A percentile compares a stretch with the other conserved stretches of the same genome.
Conservation (phyloP, 2,888 invertebrate genomes). For the Rhogogaster chlorosoma region DNA sequence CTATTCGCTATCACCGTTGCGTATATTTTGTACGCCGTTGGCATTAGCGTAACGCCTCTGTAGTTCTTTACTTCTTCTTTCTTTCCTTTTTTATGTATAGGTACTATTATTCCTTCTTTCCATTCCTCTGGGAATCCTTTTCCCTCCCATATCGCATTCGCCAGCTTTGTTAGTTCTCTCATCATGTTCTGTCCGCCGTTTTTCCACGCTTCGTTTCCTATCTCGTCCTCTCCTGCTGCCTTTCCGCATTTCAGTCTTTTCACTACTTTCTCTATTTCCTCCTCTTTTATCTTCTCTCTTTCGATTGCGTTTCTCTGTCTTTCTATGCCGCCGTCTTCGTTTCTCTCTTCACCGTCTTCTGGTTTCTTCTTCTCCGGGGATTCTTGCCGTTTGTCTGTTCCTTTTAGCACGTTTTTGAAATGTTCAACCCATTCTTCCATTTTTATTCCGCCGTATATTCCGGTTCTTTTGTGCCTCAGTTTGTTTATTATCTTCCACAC, state of each 20-base stretch:
- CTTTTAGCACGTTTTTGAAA: conserved; percentile 43
- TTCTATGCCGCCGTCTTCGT: too few relatives aligned
- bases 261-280: not conserved
- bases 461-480: not conserved
- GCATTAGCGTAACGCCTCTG: not conserved
- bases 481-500: not conserved
- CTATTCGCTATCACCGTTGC: conserved; percentile 28
- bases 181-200: not conserved
- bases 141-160: not conserved
- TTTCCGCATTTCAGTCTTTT: not conserved
- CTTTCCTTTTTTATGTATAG: not conserved
- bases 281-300: too few relatives aligned
- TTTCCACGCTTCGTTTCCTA: not conserved
- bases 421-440: conserved; percentile 51
- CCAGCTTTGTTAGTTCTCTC: not conserved
- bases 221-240: not conserved
- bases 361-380: not conserved
- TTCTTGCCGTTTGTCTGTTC: not conserved
- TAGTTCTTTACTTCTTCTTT: not conserved
- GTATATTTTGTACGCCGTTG: not conserved
- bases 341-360: not conserved
- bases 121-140: not conserved
- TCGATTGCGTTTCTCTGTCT: too few relatives aligned
- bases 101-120: not conserved
- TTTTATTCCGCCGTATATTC: not conserved